Conservation (phyloP, 2,113 vertebrate species). For the Syrrhaptes paradoxus region DNA sequence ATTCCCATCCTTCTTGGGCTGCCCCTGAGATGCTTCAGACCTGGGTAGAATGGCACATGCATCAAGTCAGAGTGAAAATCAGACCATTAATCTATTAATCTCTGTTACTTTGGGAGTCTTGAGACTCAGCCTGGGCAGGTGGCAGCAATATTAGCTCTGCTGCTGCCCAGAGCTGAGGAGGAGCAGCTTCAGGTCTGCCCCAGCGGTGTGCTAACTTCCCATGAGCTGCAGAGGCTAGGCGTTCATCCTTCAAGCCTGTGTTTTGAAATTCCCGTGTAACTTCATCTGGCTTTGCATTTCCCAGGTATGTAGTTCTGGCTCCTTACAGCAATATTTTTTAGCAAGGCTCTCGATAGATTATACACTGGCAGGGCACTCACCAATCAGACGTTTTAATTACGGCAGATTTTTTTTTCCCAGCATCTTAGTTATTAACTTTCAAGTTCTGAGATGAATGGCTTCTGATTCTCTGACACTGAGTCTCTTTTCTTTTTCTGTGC, state of each 20-base stretch:
- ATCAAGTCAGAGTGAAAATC: not conserved
- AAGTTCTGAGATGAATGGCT: not conserved
- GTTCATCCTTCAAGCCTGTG: not conserved
- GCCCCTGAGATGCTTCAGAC: not conserved
- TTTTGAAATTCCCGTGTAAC: not conserved
- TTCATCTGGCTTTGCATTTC: not conserved
- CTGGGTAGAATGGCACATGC: not conserved
- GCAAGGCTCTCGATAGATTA: not conserved
- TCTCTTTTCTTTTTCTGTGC: not conserved
- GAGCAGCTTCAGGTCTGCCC: not conserved
- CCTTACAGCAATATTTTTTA: not conserved
- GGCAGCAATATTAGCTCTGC: not conserved
- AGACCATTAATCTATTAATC: not conserved
- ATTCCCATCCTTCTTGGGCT: not conserved
- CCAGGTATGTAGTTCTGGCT: not conserved
- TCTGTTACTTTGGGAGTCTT: not conserved
- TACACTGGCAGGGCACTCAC: not conserved
- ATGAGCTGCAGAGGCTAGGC: not conserved
- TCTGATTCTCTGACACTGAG: not conserved
- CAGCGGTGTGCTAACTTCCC: not conserved
- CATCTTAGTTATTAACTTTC: not conserved
- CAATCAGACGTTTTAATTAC: not conserved
- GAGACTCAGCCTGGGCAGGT: not conserved
- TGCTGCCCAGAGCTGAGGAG: not conserved
- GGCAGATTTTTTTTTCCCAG: not conserved